Percentiles rank a stretch among this genome's conserved stretches.
Conservation (phyloP, 2,113 vertebrate genomes). For the Strigops habroptila region DNA sequence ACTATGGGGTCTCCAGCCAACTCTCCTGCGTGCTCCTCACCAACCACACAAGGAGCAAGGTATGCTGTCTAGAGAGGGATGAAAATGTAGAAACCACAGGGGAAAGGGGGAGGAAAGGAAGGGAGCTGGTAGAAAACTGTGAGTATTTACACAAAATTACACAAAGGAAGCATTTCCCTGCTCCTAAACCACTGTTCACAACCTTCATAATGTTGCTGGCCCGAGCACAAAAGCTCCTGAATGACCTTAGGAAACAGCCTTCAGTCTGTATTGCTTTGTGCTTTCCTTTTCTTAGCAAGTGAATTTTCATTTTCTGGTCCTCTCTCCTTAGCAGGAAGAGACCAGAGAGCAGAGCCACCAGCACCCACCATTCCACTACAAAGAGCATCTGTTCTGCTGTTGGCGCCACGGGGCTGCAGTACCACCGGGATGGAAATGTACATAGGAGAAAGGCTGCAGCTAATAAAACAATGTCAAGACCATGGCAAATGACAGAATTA, state of each 20-base stretch:
- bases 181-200: background rate
- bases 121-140: background rate
- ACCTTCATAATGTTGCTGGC: too few species aligned
- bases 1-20: background rate
- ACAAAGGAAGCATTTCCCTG: background rate
- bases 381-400: background rate
- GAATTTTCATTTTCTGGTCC: background rate
- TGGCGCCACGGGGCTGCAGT: background rate
- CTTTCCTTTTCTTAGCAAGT: background rate
- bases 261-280: background rate
- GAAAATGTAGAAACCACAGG: background rate
- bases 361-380: background rate
- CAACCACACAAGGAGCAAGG: background rate
- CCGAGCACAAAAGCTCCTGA: background rate
- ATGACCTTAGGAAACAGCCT: background rate
- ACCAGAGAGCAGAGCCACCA: background rate
- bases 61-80: background rate
- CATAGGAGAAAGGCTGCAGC: too few species aligned
- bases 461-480: background rate
- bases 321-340: background rate
- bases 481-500: background rate
- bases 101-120: background rate
- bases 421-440: rapidly evolving
- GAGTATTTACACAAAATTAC: background rate
- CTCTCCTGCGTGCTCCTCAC: background rate